These are phyloP conservation scores for Hippocampus guttulatus DNA, from an alignment of 2,113 vertebrate species.

Conservation along the genomic window DNA sequence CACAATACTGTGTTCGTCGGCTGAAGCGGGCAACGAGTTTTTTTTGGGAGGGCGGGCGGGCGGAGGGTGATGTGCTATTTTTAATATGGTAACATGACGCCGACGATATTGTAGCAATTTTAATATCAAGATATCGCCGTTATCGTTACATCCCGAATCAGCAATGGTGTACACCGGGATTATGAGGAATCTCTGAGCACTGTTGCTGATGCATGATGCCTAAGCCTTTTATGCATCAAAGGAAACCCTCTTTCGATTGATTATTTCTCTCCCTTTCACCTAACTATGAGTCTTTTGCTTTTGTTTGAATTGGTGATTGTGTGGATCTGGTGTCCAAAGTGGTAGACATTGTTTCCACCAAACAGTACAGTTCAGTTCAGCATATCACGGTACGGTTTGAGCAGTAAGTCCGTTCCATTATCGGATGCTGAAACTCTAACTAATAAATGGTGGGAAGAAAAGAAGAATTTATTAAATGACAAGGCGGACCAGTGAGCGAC, in stretches of 20 bases:
- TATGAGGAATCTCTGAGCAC: constrained; percentile 33
- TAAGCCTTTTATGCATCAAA: constrained; percentile 12
- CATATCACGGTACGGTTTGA: not conserved
- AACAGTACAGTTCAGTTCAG: not conserved
- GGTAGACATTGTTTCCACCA: constrained; percentile 2
- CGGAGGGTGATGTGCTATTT: no score
- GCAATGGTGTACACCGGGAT: constrained; percentile 14
- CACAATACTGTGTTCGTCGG: no score
- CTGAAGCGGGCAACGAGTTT: no score
- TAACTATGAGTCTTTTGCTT: not conserved
- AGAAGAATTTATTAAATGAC: no score
- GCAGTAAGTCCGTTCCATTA: not conserved
- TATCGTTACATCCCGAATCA: not conserved
- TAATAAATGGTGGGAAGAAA: no score
- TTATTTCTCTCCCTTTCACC: not conserved
- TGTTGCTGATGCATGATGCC: constrained; percentile 65
- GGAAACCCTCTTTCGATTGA: constrained; percentile 1
- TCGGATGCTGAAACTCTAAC: not conserved
- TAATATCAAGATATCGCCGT: no score
- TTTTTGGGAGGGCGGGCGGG: no score
- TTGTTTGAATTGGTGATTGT: not conserved
- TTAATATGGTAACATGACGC: no score
- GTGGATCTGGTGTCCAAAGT: not conserved
- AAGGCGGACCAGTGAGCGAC: no score
- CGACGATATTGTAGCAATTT: no score